phyloP scores from a whole-genome alignment of 2,888 invertebrate genomes.

The Orgyia antiqua region DNA sequence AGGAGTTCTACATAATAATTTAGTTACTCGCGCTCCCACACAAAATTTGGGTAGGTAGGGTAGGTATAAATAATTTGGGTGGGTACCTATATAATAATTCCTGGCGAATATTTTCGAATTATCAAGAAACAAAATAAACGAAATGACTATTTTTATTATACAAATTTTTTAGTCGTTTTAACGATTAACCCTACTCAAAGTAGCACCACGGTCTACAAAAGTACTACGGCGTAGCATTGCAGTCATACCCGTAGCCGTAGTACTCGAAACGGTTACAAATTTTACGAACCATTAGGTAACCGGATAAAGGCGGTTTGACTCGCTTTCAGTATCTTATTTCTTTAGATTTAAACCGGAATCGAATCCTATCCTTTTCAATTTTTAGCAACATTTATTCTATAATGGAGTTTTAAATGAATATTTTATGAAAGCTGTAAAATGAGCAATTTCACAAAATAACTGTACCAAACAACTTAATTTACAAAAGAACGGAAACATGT shows the following conservation, averaged over 20 bases:
- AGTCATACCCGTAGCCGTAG: constrained; percentile 29
- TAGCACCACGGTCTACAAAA: constrained; percentile 29
- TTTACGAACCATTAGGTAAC: constrained; percentile 45
- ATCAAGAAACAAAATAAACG: constrained; percentile 16
- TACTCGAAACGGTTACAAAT: constrained; percentile 43
- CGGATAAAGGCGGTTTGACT: constrained; percentile 35
- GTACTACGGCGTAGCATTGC: constrained; percentile 28
- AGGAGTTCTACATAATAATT: too few relatives aligned
- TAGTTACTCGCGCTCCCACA: too few relatives aligned
- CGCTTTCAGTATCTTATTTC: constrained; percentile 34
- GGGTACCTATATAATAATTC: too few relatives aligned
- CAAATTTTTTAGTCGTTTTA: constrained; percentile 20
- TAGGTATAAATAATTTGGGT: too few relatives aligned
- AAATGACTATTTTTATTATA: constrained; percentile 24
- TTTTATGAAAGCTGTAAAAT: too few relatives aligned
- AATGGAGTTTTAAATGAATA: too few relatives aligned
- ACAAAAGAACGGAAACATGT: too few relatives aligned
- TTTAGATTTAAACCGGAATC: constrained; percentile 24
- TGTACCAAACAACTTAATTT: too few relatives aligned
- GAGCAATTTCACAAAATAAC: too few relatives aligned
- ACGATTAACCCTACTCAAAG: constrained; percentile 27
- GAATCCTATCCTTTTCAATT: constrained; percentile 9
- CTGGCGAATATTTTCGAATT: not conserved
- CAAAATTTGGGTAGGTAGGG: too few relatives aligned
- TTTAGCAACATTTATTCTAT: constrained; percentile 4